Evolutionary conservation across 2,888 invertebrate genomes (phyloP).

Genomic region (Podabrus alpinus): DNA sequence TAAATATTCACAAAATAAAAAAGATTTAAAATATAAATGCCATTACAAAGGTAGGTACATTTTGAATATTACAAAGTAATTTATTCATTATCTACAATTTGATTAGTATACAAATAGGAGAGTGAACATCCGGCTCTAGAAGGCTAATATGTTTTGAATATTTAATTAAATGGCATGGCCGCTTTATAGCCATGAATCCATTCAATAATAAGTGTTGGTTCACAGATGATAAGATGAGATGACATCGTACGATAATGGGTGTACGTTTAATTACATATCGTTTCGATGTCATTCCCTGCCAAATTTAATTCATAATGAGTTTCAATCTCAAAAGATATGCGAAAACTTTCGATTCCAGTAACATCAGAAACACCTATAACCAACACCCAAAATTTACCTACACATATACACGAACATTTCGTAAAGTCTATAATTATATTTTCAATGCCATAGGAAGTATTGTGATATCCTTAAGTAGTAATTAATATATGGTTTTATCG

Average conservation of each 20-base stretch:
- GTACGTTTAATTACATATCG: neutral
- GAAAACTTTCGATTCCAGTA: neutral
- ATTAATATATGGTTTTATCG: neutral
- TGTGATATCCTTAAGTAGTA: neutral
- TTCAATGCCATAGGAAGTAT: neutral
- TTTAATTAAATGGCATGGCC: neutral
- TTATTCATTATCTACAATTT: neutral
- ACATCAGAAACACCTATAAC: too few relatives aligned
- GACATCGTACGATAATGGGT: neutral
- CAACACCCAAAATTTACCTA: neutral
- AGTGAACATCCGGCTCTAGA: neutral
- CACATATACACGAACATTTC: neutral
- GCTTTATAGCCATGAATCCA: neutral
- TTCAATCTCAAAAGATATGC: neutral
- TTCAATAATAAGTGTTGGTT: neutral
- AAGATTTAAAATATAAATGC: neutral
- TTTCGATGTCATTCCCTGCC: neutral
- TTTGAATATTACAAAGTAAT: neutral
- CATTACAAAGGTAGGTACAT: neutral
- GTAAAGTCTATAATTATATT: neutral
- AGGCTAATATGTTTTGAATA: conserved; percentile 1
- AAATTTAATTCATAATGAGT: neutral
- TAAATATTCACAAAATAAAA: neutral
- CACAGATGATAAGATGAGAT: neutral
- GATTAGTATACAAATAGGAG: conserved; percentile 2